These are phyloP conservation scores for Atherinomorus stipes DNA, from an alignment of 2,113 vertebrate genomes.

Conservation along the genomic window DNA sequence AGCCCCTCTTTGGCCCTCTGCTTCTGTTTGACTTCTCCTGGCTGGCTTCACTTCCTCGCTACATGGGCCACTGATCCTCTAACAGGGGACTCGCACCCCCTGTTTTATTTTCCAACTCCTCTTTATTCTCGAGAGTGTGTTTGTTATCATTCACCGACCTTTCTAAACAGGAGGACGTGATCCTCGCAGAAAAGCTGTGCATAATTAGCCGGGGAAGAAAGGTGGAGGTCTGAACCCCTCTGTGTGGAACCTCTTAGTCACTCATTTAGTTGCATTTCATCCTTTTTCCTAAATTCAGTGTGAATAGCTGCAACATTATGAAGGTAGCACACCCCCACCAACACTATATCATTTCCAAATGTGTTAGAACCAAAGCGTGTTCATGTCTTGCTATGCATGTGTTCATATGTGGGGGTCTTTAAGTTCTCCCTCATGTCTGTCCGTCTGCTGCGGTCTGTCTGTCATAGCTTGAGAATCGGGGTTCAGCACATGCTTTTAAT, in stretches of 20 bases:
- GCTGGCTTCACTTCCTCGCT: constrained; percentile 41
- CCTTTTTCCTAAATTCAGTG: constrained; percentile 21
- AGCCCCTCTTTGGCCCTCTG: constrained; percentile 20
- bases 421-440: constrained; percentile 48
- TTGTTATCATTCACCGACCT: constrained; percentile 42
- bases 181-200: constrained; percentile 16
- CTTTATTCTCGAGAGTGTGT: constrained; percentile 29
- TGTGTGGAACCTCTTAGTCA: constrained; percentile 4
- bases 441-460: constrained; percentile 59
- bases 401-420: constrained; percentile 33
- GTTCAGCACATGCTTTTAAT: constrained; percentile 76
- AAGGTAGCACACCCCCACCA: constrained; percentile 9
- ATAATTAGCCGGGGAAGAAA: neutral
- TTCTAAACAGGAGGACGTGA: constrained; percentile 31
- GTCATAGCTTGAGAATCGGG: constrained; percentile 52
- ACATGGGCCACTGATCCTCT: constrained; percentile 41
- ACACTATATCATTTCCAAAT: constrained; percentile 44
- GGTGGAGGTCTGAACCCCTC: neutral
- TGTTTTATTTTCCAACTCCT: constrained; percentile 3
- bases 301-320: constrained; percentile 20
- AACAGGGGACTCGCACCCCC: constrained; percentile 21
- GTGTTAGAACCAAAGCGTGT: constrained; percentile 19
- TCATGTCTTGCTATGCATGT: neutral
- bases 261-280: constrained; percentile 15
- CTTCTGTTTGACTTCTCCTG: constrained; percentile 61